Conservation (phyloP, 2,888 invertebrate genomes). For the Aphidoletes aphidimyza region DNA sequence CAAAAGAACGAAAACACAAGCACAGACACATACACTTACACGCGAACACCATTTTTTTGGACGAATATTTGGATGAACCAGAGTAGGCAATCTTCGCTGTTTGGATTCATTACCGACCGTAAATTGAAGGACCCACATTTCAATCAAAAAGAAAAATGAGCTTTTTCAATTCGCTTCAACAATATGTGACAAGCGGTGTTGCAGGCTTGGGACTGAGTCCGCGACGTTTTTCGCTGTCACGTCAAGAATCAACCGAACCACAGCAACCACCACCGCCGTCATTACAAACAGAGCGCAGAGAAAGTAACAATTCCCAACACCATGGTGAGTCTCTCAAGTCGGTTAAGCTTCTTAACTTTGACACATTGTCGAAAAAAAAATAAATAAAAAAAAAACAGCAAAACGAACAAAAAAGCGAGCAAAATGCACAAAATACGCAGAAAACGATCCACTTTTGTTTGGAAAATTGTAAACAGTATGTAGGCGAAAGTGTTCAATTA, state of each 20-base stretch:
- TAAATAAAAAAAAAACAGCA: too few relatives aligned
- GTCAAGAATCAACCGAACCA: slow-evolving; percentile 73
- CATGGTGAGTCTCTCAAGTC: slow-evolving; percentile 53
- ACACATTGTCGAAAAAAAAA: slow-evolving; percentile 1
- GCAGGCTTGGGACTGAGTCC: slow-evolving; percentile 82
- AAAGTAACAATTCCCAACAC: slow-evolving; percentile 53
- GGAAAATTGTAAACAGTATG: too few relatives aligned
- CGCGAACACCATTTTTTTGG: too few relatives aligned
- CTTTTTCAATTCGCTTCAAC: slow-evolving; percentile 85
- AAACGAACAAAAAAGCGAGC: too few relatives aligned
- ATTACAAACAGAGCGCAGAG: slow-evolving; percentile 19
- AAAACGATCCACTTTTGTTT: not conserved
- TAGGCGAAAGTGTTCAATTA: not conserved
- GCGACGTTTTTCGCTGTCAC: slow-evolving; percentile 76
- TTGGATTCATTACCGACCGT: too few relatives aligned
- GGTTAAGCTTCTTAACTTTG: slow-evolving; percentile 30
- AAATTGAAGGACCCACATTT: not conserved
- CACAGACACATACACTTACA: too few relatives aligned
- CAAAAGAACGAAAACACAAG: too few relatives aligned
- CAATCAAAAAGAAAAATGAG: slow-evolving; percentile 71
- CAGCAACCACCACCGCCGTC: slow-evolving; percentile 56
- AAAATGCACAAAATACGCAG: too few relatives aligned
- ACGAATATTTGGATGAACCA: too few relatives aligned
- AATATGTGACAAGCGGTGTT: slow-evolving; percentile 87
- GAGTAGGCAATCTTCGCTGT: too few relatives aligned